Conservation (phyloP, 2,113 vertebrate genomes). For the Burhinus bistriatus region DNA sequence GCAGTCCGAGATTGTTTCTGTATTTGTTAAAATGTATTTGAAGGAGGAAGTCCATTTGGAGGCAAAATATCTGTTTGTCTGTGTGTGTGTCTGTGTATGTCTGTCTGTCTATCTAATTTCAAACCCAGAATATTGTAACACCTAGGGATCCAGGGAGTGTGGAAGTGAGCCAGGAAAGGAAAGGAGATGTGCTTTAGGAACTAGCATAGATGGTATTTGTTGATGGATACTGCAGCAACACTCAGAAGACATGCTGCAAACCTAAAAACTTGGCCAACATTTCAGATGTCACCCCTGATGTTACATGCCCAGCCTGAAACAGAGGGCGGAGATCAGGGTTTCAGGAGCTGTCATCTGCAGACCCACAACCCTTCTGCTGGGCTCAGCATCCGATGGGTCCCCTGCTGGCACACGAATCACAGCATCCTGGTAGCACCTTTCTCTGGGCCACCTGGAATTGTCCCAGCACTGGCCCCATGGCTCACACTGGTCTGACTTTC, state of each 20-base stretch:
- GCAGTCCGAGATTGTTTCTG: not conserved
- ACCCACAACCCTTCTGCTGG: not conserved
- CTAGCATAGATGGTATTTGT: not conserved
- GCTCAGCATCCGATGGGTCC: not conserved
- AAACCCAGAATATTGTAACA: not conserved
- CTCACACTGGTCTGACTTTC: too few species aligned
- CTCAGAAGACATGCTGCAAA: not conserved
- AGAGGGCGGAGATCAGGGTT: not conserved
- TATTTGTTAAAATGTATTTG: not conserved
- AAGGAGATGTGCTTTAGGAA: not conserved
- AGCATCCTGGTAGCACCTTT: not conserved
- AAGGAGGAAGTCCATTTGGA: not conserved
- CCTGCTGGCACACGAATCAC: rapidly evolving
- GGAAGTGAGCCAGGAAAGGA: not conserved
- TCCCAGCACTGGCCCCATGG: too few species aligned
- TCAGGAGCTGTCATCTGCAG: not conserved
- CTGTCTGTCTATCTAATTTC: not conserved
- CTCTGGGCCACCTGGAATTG: not conserved
- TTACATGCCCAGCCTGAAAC: not conserved
- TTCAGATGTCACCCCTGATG: not conserved
- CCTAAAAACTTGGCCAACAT: not conserved
- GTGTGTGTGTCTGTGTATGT: not conserved
- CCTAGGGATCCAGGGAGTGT: not conserved
- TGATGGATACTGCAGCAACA: not conserved
- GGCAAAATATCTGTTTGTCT: not conserved